Evolutionary conservation across 2,113 vertebrate species (phyloP).

Genomic region (Alouatta palliata): DNA sequence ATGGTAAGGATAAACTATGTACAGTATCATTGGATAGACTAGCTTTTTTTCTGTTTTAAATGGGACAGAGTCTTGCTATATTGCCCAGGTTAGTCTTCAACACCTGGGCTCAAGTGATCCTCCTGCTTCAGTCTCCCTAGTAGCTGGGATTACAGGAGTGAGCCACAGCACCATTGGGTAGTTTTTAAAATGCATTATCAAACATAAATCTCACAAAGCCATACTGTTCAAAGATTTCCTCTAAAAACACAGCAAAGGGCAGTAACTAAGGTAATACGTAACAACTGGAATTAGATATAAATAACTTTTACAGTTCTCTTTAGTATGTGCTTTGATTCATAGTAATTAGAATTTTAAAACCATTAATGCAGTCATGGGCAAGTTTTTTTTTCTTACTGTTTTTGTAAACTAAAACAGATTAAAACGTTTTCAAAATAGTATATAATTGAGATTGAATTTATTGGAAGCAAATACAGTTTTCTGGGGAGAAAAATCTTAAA

Average conservation of each 20-base stretch:
- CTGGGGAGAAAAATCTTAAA: not conserved
- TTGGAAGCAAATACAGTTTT: conserved; percentile 38
- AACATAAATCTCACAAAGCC: not conserved
- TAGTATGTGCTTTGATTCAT: not conserved
- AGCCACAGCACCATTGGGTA: not conserved
- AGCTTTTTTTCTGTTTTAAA: too few relatives aligned
- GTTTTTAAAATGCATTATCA: not conserved
- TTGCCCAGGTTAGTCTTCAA: too few relatives aligned
- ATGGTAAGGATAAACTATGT: not conserved
- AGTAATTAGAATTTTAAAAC: not conserved
- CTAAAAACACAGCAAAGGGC: not conserved
- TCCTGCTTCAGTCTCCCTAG: too few relatives aligned
- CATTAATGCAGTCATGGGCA: not conserved
- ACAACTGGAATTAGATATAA: not conserved
- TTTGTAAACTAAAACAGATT: not conserved
- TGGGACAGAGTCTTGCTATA: too few relatives aligned
- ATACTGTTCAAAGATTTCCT: not conserved
- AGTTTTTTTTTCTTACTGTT: not conserved
- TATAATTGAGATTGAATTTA: conserved; percentile 29
- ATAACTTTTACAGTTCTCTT: not conserved
- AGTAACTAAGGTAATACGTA: not conserved
- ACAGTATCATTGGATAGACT: not conserved
- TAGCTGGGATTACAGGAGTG: too few relatives aligned
- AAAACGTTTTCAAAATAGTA: conserved; percentile 10
- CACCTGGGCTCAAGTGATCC: too few relatives aligned